Conservation (phyloP, 2,113 vertebrate species). For the Myanophis thanlyinensis region DNA sequence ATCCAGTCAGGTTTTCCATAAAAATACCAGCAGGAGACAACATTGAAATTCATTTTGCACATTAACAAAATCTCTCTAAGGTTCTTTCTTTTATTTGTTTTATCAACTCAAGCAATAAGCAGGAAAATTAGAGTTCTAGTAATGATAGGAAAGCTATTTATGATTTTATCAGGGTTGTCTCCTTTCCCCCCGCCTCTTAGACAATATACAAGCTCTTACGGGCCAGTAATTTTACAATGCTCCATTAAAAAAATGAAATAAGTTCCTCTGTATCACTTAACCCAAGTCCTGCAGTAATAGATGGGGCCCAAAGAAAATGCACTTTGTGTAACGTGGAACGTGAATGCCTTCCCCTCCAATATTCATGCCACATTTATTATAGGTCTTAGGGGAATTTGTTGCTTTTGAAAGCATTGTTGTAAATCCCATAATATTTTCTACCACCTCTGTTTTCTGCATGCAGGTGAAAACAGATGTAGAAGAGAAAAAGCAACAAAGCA, state of each 20-base stretch:
- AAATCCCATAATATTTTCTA: conserved; percentile 59
- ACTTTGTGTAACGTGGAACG: conserved; percentile 37
- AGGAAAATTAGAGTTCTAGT: conserved; percentile 76
- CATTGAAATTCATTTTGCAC: conserved; percentile 78
- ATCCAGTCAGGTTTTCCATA: conserved; percentile 76
- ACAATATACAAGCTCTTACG: conserved; percentile 60
- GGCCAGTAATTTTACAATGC: conserved; percentile 58
- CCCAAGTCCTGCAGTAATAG: conserved; percentile 34
- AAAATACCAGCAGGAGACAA: conserved; percentile 76
- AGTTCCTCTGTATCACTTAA: conserved; percentile 61
- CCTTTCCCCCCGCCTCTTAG: conserved; percentile 42
- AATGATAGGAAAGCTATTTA: conserved; percentile 68
- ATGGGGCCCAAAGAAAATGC: background rate
- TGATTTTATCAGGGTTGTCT: conserved; percentile 65
- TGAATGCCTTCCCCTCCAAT: conserved; percentile 49
- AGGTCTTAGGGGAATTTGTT: conserved; percentile 44
- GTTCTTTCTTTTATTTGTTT: conserved; percentile 78
- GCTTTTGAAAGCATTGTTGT: conserved; percentile 59
- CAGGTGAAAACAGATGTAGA: conserved; percentile 33
- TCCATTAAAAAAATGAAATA: conserved; percentile 60
- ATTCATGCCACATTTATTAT: conserved; percentile 55
- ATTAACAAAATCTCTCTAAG: conserved; percentile 71
- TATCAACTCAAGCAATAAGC: conserved; percentile 79
- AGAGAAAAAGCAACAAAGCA: conserved; percentile 39
- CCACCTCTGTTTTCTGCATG: conserved; percentile 30